Base-by-base conservation (phyloP, 1,140 invertebrate genomes). In the Bombus superbus region DNA sequence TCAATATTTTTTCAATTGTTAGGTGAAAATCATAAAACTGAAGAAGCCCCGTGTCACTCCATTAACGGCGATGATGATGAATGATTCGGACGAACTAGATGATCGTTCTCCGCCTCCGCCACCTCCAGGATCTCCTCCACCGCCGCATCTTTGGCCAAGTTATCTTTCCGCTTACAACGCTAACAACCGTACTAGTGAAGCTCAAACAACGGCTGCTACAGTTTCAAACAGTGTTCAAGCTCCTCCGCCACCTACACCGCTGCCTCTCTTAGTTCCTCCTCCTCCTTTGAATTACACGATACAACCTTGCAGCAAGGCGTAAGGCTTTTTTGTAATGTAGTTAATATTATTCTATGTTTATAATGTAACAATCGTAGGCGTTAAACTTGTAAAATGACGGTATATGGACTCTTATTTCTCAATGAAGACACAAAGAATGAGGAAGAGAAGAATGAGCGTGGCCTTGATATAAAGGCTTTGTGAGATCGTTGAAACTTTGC, bases 51-150 rank as follows among this genome's bases (percentile, higher is more conserved):
- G 93, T 62, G 91, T 94, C 59, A 91, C 94, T 10, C 92, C 94
- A 10, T 85, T 94, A 40, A 93, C 93, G 18, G 89, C 93, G 13
- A 87, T 94, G 86, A 94, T 94, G 91, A 91, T 95, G 86, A 94
- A 95, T 5, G 95, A 95, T 47, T 96, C 95, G 0, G 95, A 95
- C 35, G 95, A 96, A 57, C 87, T 95, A 74, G 96, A 96, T 53
- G 95, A 95, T 86, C 93, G 96, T 68, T 96, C 96, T 35, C 96
- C 96, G 35, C 96, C 96, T 0, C 95, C 96, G 0, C 96, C 96
- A 9, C 96, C 96, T 1, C 96, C 96, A 0, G 96, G 96, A 42
- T 96, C 96, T 32, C 96, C 96, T 5, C 96, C 96, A 8, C 95
- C 96, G 0, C 95, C 94, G 3, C 93, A 96, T 88, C 88, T 96